phyloP scores from a whole-genome alignment of 2,797 vertebrate genomes.

The Sphenopsis melanotis region DNA sequence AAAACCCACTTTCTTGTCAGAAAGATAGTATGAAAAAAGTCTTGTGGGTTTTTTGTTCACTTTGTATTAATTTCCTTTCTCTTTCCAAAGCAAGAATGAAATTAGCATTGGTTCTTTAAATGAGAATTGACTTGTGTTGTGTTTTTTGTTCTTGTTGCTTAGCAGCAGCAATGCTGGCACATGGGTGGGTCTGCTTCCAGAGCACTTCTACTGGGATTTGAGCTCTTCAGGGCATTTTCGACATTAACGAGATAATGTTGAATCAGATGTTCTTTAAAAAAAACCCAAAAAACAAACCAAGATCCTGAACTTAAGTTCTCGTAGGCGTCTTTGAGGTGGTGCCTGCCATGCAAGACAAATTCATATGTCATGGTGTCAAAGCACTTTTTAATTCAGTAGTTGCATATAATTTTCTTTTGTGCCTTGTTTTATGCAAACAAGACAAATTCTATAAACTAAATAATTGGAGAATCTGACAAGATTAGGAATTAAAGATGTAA shows the following conservation, averaged over 20 bases:
- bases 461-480: neutral
- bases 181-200: neutral
- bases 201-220: neutral
- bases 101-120: neutral
- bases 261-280: neutral
- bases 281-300: neutral
- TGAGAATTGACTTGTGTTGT: neutral
- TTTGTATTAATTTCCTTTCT: neutral
- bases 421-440: neutral
- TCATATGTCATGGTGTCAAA: neutral
- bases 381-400: neutral
- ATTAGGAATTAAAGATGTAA: neutral
- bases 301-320: neutral
- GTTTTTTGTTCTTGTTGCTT: conserved; percentile 16
- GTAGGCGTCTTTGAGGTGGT: neutral
- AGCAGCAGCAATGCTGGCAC: neutral
- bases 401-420: neutral
- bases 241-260: neutral
- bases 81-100: neutral
- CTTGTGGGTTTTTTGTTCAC: neutral
- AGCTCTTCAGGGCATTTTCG: neutral
- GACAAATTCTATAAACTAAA: neutral
- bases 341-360: neutral
- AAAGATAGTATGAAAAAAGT: neutral
- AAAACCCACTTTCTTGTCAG: neutral